A percentile compares a stretch with the other conserved stretches of the same genome.
These are phyloP conservation scores for Pseudomugil gertrudae DNA, from an alignment of 2,797 vertebrate species.

Conservation along the genomic window DNA sequence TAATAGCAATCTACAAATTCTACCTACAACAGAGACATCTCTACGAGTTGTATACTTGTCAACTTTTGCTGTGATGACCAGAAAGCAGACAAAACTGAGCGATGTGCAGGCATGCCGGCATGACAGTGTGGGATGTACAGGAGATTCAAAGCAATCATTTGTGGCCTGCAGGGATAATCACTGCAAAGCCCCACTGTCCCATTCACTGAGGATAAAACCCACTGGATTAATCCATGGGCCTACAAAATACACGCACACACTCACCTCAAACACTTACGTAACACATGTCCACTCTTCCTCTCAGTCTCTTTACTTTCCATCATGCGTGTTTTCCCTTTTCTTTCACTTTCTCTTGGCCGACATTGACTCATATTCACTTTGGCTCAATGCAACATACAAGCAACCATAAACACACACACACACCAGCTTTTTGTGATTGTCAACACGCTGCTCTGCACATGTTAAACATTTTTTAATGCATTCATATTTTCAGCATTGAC, in stretches of 20 bases:
- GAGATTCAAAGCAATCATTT: conserved; percentile 83
- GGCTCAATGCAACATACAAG: background rate
- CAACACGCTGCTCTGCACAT: conserved; percentile 25
- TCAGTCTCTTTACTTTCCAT: conserved; percentile 42
- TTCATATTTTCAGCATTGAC: background rate
- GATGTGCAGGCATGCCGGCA: conserved; percentile 19
- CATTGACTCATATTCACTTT: conserved; percentile 32
- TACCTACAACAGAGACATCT: background rate
- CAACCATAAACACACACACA: conserved; percentile 13
- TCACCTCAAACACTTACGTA: conserved; percentile 69
- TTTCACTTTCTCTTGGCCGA: conserved; percentile 28
- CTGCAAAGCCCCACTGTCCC: conserved; percentile 81
- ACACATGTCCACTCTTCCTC: conserved; percentile 56
- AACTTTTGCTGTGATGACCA: background rate
- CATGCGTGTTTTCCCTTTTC: conserved; percentile 52
- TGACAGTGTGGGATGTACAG: conserved; percentile 52
- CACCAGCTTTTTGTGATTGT: conserved; percentile 39
- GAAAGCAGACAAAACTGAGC: background rate
- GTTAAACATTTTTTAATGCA: conserved; percentile 25
- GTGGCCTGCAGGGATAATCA: conserved; percentile 81
- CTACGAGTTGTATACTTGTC: background rate
- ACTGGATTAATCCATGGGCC: conserved; percentile 81
- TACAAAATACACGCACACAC: conserved; percentile 69
- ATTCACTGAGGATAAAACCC: conserved; percentile 81
- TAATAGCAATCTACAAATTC: background rate